These are phyloP conservation scores for Datnioides undecimradiatus DNA, from an alignment of 2,113 vertebrate species.

Conservation along the genomic window DNA sequence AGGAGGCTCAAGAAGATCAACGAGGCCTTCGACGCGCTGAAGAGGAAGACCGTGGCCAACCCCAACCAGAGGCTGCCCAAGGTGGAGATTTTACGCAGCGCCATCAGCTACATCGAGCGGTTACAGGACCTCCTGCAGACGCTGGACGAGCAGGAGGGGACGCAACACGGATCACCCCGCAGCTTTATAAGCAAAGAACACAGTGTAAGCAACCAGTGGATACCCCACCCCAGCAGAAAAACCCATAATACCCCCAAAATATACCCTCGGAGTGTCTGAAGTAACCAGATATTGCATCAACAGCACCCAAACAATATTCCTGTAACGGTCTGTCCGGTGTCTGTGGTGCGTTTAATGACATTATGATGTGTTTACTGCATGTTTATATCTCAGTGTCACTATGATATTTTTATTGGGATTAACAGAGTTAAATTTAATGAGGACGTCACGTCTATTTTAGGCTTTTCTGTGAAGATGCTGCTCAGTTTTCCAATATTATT, in stretches of 20 bases:
- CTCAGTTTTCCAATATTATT: too few species aligned
- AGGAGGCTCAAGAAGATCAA: slow-evolving; percentile 98
- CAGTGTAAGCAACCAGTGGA: slow-evolving; percentile 85
- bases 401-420: background rate
- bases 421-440: background rate
- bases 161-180: slow-evolving; percentile 83
- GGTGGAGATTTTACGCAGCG: slow-evolving; percentile 97
- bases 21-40: slow-evolving; percentile 97
- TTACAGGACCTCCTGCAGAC: slow-evolving; percentile 94
- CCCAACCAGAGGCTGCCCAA: slow-evolving; percentile 97
- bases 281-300: background rate
- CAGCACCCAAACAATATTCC: background rate
- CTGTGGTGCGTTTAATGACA: background rate
- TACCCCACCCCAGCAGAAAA: too few species aligned
- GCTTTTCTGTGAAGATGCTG: too few species aligned
- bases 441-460: too few species aligned
- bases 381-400: background rate
- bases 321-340: background rate
- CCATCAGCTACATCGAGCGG: slow-evolving; percentile 96
- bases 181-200: slow-evolving; percentile 84
- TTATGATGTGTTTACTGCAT: slow-evolving; percentile 10
- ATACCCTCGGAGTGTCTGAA: too few species aligned
- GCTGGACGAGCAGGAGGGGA: slow-evolving; percentile 92
- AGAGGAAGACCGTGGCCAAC: slow-evolving; percentile 95
- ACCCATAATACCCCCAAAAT: background rate